Evolutionary conservation across 1,140 invertebrate genomes (phyloP).

Genomic region (Drosophila sproati): DNA sequence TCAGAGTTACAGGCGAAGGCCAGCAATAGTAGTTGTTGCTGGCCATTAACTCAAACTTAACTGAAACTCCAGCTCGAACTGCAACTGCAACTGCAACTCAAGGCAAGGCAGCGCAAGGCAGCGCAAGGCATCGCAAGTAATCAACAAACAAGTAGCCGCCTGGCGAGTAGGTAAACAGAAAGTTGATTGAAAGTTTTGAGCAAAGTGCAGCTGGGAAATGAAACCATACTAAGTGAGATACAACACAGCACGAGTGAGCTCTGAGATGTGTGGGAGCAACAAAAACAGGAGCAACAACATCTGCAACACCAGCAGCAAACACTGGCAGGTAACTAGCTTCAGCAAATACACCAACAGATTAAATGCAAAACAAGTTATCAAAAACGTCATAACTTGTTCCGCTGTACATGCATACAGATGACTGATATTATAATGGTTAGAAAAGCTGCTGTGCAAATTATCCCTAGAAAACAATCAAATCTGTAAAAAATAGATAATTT

Average conservation of each 20-base stretch:
- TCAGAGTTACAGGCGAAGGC: constrained; percentile 15
- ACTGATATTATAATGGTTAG: background rate
- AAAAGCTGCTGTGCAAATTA: background rate
- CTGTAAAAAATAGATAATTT: background rate
- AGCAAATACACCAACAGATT: constrained; percentile 28
- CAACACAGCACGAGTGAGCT: constrained; percentile 19
- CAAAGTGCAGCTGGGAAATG: constrained; percentile 65
- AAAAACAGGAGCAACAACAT: no score
- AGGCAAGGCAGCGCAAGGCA: constrained; percentile 16
- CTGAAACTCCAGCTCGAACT: constrained; percentile 1
- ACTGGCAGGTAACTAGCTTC: constrained; percentile 8
- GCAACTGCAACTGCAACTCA: constrained; percentile 14
- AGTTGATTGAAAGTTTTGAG: constrained; percentile 75
- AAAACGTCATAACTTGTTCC: constrained; percentile 26
- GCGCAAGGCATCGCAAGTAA: constrained; percentile 26
- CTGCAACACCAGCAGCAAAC: no score
- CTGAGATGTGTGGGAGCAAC: constrained; percentile 13
- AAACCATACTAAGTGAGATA: constrained; percentile 25
- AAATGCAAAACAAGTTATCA: constrained; percentile 35
- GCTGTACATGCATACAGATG: background rate
- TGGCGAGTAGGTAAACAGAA: constrained; percentile 68
- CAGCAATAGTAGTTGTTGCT: constrained; percentile 1
- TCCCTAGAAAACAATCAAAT: no score
- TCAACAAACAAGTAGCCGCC: constrained; percentile 64
- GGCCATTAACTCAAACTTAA: constrained; percentile 39